phyloP scores from a whole-genome alignment of 2,797 vertebrate genomes.

The Oreochromis grahami region DNA sequence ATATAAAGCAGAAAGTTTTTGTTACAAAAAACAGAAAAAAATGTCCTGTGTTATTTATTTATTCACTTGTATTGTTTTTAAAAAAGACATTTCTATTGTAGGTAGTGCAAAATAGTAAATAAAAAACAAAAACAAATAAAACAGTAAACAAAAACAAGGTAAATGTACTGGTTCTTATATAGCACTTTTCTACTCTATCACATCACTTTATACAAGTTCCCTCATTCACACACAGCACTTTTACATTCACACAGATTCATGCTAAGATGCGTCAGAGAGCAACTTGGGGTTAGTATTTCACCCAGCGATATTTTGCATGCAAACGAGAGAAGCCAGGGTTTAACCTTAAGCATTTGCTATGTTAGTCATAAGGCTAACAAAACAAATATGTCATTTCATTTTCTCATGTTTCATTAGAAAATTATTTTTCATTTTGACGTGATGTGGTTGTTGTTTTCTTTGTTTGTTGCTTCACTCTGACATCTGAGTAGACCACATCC shows the following conservation, averaged over 20 bases:
- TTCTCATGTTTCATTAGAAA: neutral
- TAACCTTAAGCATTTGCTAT: neutral
- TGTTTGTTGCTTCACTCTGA: neutral
- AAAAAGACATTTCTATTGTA: too few relatives aligned
- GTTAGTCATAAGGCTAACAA: neutral
- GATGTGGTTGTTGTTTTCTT: neutral
- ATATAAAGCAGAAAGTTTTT: neutral
- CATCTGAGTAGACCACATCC: neutral
- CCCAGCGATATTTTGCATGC: neutral
- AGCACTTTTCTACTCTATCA: neutral
- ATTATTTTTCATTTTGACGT: neutral
- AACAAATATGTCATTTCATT: rapidly evolving
- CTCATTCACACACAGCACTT: neutral
- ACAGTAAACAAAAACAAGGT: too few relatives aligned
- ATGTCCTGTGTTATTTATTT: neutral
- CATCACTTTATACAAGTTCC: neutral
- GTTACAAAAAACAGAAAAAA: neutral
- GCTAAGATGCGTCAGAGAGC: neutral
- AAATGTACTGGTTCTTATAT: too few relatives aligned
- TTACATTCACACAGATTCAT: rapidly evolving
- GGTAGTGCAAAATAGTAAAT: too few relatives aligned
- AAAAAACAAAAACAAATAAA: too few relatives aligned
- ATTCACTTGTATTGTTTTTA: too few relatives aligned
- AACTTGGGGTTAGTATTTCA: neutral
- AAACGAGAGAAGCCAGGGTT: neutral